Evolutionary conservation across 2,888 invertebrate species (phyloP), one percentile per base, ranked within the genome.

Genomic region (Tethea ocularis): DNA sequence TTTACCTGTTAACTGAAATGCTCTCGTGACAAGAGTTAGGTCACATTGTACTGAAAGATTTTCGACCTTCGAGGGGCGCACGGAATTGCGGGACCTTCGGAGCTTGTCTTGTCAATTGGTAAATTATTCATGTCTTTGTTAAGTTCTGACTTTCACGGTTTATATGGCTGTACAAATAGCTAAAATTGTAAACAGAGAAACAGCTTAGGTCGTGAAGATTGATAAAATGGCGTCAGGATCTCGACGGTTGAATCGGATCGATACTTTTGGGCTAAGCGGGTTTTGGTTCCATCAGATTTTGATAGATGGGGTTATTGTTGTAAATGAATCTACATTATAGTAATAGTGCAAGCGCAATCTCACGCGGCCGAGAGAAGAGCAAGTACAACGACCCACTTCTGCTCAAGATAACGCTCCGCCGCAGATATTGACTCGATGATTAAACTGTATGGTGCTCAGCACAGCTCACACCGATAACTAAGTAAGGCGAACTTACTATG

Each of bases 351-450:
- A 26, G 52, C 56, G 57, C 60, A 24, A 15, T 26, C 52, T 20
- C 61, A 57, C 33, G 52, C 51, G 57, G 52, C 36, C 62, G 67
- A 64, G 66, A 71, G 75, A 75, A 74, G 77, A 83, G 75, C 80
- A 75, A 81, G 83, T 80, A 77, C 84, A 80, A 78, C 83, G 87
- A 86, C 87, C 87, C 78, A 87, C 77, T 81, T 81, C 71, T 73
- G 67, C 60, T 60, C 67, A 58, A 76, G 80, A 81, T 81, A 81
- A 78, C 70, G 65, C 60, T 69, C 68, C 67, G 65, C 66, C 67
- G 69, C 73, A 80, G 86, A 84, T 86, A 86, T 84, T 77, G 79
- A 77, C 80, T 75, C 70, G 75, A 72, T 74, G 82, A 80, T 81
- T 80, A 77, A 69, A 71, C 70, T 64, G 64, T 61, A 66, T 63